These are phyloP conservation scores for Tinea trinotella DNA, from an alignment of 2,888 invertebrate genomes.

Conservation along the genomic window DNA sequence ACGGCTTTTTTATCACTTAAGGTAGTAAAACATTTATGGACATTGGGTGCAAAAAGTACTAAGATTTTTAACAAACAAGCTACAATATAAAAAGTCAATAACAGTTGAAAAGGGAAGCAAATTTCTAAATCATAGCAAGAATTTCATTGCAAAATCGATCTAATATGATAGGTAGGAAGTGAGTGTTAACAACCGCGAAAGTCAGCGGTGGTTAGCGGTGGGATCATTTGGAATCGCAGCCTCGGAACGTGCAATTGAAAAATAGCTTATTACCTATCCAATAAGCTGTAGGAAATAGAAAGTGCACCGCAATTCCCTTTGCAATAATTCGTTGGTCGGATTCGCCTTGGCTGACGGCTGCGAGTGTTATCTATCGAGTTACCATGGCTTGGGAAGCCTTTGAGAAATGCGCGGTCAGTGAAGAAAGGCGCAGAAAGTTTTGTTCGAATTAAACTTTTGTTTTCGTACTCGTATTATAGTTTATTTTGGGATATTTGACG, in stretches of 20 bases:
- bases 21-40: no score
- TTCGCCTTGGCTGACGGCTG: conserved; percentile 31
- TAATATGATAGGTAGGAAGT: conserved; percentile 6
- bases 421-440: background rate
- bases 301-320: conserved; percentile 41
- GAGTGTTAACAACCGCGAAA: conserved; percentile 16
- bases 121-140: background rate
- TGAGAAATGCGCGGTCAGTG: background rate
- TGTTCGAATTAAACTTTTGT: background rate
- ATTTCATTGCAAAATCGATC: conserved; percentile 9
- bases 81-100: no score
- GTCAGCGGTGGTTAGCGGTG: background rate
- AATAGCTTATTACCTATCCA: conserved; percentile 25
- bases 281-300: conserved; percentile 37
- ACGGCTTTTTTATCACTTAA: no score
- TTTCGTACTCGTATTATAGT: no score
- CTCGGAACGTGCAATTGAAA: conserved; percentile 17
- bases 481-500: no score
- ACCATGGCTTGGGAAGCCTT: conserved; percentile 24
- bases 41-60: no score
- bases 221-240: conserved; percentile 13
- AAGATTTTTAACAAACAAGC: no score
- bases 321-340: conserved; percentile 41
- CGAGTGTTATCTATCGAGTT: conserved; percentile 29
- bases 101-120: background rate